These are phyloP conservation scores for Diachasmimorpha longicaudata DNA, from an alignment of 1,140 invertebrate species.

Conservation along the genomic window DNA sequence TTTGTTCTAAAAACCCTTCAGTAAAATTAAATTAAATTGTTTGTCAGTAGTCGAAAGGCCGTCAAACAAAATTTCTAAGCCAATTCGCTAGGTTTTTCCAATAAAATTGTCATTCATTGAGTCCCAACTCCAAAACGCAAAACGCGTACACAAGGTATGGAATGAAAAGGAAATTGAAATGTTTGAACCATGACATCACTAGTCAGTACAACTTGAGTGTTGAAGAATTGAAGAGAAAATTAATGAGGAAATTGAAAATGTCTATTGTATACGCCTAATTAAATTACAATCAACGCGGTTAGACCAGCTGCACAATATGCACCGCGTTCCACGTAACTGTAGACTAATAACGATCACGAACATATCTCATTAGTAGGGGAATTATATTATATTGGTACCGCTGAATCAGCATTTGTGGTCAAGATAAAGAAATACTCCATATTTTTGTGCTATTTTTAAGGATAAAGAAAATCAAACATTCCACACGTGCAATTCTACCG, in stretches of 20 bases:
- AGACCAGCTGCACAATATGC: neutral
- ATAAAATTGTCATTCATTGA: no score
- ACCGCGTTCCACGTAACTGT: slow-evolving; percentile 3
- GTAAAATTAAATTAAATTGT: no score
- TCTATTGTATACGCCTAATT: slow-evolving; percentile 7
- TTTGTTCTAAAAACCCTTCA: no score
- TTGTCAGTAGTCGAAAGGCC: no score
- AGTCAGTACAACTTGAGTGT: slow-evolving; percentile 2
- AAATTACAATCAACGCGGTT: neutral
- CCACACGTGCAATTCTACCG: neutral
- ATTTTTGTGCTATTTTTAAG: slow-evolving; percentile 9
- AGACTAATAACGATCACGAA: slow-evolving; percentile 17
- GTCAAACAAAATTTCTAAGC: no score
- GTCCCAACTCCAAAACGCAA: neutral
- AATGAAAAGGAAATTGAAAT: slow-evolving; percentile 24
- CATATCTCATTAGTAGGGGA: slow-evolving; percentile 18
- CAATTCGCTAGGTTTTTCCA: no score
- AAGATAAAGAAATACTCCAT: neutral
- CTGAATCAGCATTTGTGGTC: neutral
- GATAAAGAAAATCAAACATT: neutral
- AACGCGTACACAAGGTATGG: slow-evolving; percentile 35
- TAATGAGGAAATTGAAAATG: neutral
- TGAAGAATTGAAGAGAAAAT: neutral
- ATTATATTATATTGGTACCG: neutral
- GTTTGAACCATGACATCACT: neutral